Conservation (phyloP, 2,797 vertebrate species). For the Thaleichthys pacificus region DNA sequence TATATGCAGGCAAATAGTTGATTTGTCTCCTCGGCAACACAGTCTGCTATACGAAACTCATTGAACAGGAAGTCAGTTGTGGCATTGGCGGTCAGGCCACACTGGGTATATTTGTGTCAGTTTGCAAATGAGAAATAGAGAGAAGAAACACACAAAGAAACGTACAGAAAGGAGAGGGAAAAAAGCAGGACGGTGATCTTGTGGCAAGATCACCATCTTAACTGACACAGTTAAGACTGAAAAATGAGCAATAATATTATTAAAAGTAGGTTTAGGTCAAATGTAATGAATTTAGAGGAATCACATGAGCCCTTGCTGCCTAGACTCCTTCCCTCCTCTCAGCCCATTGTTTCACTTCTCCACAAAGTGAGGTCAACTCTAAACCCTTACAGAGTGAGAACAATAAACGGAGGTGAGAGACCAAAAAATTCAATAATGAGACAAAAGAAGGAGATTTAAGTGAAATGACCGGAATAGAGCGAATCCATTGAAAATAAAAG, state of each 20-base stretch:
- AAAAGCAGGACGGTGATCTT: conserved; percentile 49
- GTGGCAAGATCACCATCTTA: conserved; percentile 29
- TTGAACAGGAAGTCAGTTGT: conserved; percentile 81
- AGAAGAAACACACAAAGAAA: conserved; percentile 12
- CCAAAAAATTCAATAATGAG: neutral
- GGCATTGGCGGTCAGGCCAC: conserved; percentile 73
- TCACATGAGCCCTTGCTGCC: conserved; percentile 2
- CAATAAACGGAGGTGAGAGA: neutral
- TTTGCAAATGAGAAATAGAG: conserved; percentile 47
- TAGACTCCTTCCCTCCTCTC: neutral
- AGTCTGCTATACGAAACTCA: conserved; percentile 56
- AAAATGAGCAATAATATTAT: neutral
- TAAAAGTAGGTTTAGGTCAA: no score
- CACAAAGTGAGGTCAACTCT: conserved; percentile 35
- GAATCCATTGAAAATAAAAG: neutral
- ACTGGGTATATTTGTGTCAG: conserved; percentile 72
- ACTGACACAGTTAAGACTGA: neutral
- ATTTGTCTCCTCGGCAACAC: conserved; percentile 56
- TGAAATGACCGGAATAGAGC: neutral
- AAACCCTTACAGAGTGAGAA: neutral
- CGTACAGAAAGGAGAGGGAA: conserved; percentile 36
- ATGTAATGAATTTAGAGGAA: no score
- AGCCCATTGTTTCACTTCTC: conserved; percentile 69
- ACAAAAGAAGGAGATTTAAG: neutral
- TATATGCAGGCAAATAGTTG: conserved; percentile 26